Conservation (phyloP, 2,797 vertebrate species). For the Sphenodon punctatus region DNA sequence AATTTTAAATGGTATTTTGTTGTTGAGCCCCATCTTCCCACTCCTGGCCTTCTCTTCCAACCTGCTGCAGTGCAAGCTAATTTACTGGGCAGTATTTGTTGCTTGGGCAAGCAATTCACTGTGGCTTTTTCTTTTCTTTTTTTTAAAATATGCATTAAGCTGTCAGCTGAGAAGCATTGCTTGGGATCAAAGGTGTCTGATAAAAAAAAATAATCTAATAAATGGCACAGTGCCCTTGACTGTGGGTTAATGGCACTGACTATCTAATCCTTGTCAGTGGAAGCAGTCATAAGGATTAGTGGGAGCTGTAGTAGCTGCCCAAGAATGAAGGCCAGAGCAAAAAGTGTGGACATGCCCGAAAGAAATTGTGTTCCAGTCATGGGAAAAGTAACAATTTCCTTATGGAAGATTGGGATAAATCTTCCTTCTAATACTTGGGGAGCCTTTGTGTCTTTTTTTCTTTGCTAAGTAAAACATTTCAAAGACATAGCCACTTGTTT, state of each 20-base stretch:
- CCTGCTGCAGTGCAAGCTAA: neutral
- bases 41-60: neutral
- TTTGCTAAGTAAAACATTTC: neutral
- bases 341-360: conserved; percentile 7
- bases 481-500: neutral
- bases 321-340: conserved; percentile 36
- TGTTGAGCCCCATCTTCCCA: neutral
- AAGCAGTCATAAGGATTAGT: conserved; percentile 17
- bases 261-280: conserved; percentile 44
- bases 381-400: conserved; percentile 18
- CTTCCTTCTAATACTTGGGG: neutral
- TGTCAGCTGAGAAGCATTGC: conserved; percentile 36
- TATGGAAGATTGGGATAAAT: conserved; percentile 4
- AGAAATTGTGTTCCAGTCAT: neutral
- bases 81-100: neutral
- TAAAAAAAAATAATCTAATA: conserved; percentile 32
- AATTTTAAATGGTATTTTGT: neutral
- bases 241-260: conserved; percentile 43
- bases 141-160: conserved; percentile 33
- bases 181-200: conserved; percentile 53
- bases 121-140: neutral
- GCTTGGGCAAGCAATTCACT: neutral
- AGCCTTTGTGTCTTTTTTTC: conserved; percentile 7
- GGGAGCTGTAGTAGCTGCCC: conserved; percentile 12
- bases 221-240: conserved; percentile 39